phyloP scores from a whole-genome alignment of 2,888 invertebrate genomes.

The Patella ulyssiponensis region DNA sequence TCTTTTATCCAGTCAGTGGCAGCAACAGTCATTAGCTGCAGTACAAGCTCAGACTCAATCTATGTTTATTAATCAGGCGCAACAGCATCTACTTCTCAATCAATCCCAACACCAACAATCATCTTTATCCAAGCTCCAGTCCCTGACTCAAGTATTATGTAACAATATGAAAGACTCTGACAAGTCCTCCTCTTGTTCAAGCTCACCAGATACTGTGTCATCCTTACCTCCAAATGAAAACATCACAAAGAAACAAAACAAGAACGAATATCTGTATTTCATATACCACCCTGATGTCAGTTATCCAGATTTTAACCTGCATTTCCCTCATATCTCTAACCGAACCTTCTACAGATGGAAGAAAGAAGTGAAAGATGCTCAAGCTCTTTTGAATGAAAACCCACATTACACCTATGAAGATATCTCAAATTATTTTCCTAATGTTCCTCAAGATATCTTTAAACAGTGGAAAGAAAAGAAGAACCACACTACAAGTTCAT shows the following conservation, averaged over 20 bases:
- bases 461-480: conserved; percentile 28
- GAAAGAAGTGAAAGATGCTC: conserved; percentile 19
- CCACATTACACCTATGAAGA: conserved; percentile 20
- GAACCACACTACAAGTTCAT: conserved; percentile 13
- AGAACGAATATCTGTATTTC: conserved; percentile 23
- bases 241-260: not conserved
- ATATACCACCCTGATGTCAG: conserved; percentile 24
- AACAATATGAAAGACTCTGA: conserved; percentile 6
- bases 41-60: not conserved
- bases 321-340: conserved; percentile 24
- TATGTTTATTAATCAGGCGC: not conserved
- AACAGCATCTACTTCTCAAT: not conserved
- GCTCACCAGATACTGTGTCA: not conserved
- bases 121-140: conserved; percentile 8
- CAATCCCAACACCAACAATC: conserved; percentile 1
- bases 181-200: not conserved
- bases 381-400: conserved; percentile 15
- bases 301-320: conserved; percentile 17
- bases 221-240: not conserved
- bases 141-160: conserved; percentile 4
- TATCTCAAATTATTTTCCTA: conserved; percentile 27
- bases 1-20: not conserved
- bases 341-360: conserved; percentile 28
- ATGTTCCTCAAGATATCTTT: conserved; percentile 31
- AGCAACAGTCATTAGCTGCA: not conserved